These are phyloP conservation scores for Smittia sp. DNA, from an alignment of 2,888 invertebrate genomes.

Conservation along the genomic window DNA sequence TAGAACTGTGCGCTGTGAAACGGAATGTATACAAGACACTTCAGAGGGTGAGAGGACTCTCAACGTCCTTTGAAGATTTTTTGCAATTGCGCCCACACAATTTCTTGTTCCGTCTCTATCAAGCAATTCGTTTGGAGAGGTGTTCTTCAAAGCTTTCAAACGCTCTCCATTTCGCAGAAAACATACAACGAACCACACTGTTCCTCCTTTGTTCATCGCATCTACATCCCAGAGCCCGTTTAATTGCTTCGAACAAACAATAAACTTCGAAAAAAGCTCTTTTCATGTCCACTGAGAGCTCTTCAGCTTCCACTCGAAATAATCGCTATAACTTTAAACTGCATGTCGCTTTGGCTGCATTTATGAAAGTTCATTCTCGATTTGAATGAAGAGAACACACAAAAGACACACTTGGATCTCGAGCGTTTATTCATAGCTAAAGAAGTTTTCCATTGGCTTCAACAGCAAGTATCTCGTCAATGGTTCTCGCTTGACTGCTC, in stretches of 20 bases:
- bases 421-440: too few relatives aligned
- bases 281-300: constrained; percentile 20
- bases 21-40: not conserved
- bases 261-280: not conserved
- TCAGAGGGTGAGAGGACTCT: too few relatives aligned
- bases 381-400: too few relatives aligned
- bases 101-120: not conserved
- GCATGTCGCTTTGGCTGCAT: not conserved
- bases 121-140: not conserved
- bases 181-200: constrained; percentile 6
- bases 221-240: too few relatives aligned
- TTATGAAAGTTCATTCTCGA: too few relatives aligned
- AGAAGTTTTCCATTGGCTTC: too few relatives aligned
- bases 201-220: not conserved
- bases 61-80: too few relatives aligned
- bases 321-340: not conserved
- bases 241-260: constrained; percentile 33
- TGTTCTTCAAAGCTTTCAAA: not conserved
- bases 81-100: too few relatives aligned
- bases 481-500: too few relatives aligned
- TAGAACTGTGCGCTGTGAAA: not conserved
- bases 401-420: too few relatives aligned
- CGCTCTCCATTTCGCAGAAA: too few relatives aligned
- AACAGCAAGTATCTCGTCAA: too few relatives aligned
- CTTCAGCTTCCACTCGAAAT: not conserved